Conservation (phyloP, 2,888 invertebrate genomes). For the Hypomecis punctinalis region DNA sequence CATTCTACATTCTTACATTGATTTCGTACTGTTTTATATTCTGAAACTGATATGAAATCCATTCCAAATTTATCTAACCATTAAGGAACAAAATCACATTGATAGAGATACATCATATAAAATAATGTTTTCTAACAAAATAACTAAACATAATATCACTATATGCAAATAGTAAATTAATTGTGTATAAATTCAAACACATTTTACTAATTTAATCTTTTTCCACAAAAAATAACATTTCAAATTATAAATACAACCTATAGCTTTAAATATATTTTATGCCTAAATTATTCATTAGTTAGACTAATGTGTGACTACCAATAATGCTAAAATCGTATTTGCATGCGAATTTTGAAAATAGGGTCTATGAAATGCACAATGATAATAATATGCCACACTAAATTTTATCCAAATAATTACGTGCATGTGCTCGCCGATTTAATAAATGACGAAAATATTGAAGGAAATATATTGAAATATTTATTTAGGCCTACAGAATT, state of each 20-base stretch:
- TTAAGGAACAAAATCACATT: slow-evolving; percentile 78
- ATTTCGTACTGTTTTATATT: slow-evolving; percentile 45
- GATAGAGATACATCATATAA: slow-evolving; percentile 62
- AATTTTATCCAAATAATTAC: slow-evolving; percentile 33
- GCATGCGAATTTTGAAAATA: slow-evolving; percentile 51
- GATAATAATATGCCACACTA: slow-evolving; percentile 33
- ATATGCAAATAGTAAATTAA: slow-evolving; percentile 69
- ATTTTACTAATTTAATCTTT: slow-evolving; percentile 60
- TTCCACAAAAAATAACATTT: slow-evolving; percentile 71
- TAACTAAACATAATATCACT: slow-evolving; percentile 76
- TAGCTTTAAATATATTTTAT: slow-evolving; percentile 54
- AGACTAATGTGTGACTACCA: slow-evolving; percentile 67
- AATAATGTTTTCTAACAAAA: slow-evolving; percentile 66
- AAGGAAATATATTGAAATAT: slow-evolving; percentile 47
- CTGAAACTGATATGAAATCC: slow-evolving; percentile 55
- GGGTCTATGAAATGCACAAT: slow-evolving; percentile 63
- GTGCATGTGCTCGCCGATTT: slow-evolving; percentile 43
- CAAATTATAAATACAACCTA: slow-evolving; percentile 63
- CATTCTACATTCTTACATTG: slow-evolving; percentile 44
- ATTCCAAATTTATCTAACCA: slow-evolving; percentile 64
- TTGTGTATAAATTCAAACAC: slow-evolving; percentile 65
- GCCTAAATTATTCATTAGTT: slow-evolving; percentile 69
- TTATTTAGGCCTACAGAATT: slow-evolving; percentile 52
- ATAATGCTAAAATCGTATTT: slow-evolving; percentile 60
- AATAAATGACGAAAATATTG: slow-evolving; percentile 30